Base-by-base conservation (phyloP, 2,888 invertebrate genomes). In the Cheilosia urbana region DNA sequence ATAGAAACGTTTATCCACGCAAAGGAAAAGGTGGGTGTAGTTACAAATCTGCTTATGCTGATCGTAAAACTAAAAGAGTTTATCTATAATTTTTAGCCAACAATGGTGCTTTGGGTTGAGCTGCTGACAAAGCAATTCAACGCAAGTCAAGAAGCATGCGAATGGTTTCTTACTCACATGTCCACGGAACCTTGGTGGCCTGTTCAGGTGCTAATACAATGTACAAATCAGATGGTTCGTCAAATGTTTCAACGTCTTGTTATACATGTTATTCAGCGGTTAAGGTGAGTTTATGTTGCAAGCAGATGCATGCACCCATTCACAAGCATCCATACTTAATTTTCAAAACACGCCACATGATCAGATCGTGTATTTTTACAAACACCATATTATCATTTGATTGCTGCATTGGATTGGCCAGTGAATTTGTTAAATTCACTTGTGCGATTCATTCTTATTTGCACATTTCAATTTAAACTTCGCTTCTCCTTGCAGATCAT, bases 31-130 rank as follows among this genome's bases (percentile, higher is more conserved):
- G 96, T 96, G 91, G 88, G 87, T 34, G 58, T 9, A 0, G 47
- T 11, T 13, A n/a, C 19, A 13, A 65, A 7, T 30, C 7, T n/a
- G n/a, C n/a, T n/a, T 21, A 68, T 47, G 47, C 2, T n/a, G 17
- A 47, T 19, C 6, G 2, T 7, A 19, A 9, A 9, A n/a, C 21
- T 19, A 40, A 66, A 11, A 34, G 11, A 3, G 34, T 51, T 6
- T 21, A 19, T 42, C n/a, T 60, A 60, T 51, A 0, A 30, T 37
- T 80, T 87, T 34, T 89, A 96, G 95, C 98, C 98, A 5, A 98
- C 98, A 1, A 98, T 98, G 97, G 96, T 98, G 53, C 97, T 98
- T 88, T 98, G 98, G 98, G 98, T 98, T 79, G 98, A 98, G 91
- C 92, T 98, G 84, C 94, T 98, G 37, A 98, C 98, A 9, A 98